Evolutionary conservation across 1,140 invertebrate genomes (phyloP).

Genomic region (Melitaea cinxia): DNA sequence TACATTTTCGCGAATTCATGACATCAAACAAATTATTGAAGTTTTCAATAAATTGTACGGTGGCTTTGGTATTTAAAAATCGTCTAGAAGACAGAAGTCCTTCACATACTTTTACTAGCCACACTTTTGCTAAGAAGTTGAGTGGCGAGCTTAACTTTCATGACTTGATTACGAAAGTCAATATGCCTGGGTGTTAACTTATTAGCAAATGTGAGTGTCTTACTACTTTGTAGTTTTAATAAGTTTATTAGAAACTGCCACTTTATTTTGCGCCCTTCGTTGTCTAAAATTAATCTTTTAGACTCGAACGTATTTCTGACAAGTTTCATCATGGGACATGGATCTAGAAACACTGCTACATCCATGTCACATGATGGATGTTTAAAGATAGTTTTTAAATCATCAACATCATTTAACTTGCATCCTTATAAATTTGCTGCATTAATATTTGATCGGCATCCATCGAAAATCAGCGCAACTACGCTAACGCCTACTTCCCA

Average conservation of each 20-base stretch:
- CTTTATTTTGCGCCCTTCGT: not conserved
- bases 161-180: no score
- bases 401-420: not conserved
- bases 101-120: not conserved
- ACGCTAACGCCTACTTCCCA: not conserved
- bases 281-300: not conserved
- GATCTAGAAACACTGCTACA: not conserved
- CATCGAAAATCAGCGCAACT: not conserved
- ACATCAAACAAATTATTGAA: not conserved
- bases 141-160: not conserved
- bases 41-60: not conserved
- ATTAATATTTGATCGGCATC: not conserved
- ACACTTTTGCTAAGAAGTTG: not conserved
- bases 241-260: not conserved
- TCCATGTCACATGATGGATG: not conserved
- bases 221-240: not conserved
- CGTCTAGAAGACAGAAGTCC: not conserved
- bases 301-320: not conserved
- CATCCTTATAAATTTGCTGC: not conserved
- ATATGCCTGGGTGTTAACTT: not conserved
- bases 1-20: not conserved
- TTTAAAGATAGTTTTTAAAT: not conserved
- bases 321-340: not conserved
- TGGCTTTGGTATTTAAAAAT: not conserved
- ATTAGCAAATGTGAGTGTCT: not conserved